Evolutionary conservation across 1,140 invertebrate genomes (phyloP).

Genomic region (Mesaphorura yosii): DNA sequence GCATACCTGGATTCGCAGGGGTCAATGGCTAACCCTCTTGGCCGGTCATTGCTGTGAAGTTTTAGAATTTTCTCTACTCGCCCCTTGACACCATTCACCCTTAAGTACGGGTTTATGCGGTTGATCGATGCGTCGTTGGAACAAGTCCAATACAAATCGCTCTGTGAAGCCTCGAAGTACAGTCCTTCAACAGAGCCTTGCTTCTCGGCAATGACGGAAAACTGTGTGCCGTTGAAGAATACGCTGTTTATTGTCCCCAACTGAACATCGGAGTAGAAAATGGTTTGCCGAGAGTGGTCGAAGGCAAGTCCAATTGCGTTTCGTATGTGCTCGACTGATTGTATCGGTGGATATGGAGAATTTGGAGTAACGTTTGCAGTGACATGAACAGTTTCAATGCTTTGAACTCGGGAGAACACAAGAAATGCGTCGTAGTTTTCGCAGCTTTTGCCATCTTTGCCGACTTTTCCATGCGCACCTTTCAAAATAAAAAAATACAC

Average conservation of each 20-base stretch:
- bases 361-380: constrained; percentile 57
- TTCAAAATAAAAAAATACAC: too few species aligned
- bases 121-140: constrained; percentile 64
- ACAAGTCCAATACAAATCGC: constrained; percentile 59
- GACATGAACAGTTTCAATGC: constrained; percentile 64
- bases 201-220: constrained; percentile 51
- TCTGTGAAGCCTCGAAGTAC: constrained; percentile 27
- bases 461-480: constrained; percentile 57
- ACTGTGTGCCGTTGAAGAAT: constrained; percentile 64
- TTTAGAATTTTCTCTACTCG: constrained; percentile 52
- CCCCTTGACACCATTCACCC: constrained; percentile 31
- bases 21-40: constrained; percentile 68
- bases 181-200: constrained; percentile 31
- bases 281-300: constrained; percentile 53
- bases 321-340: constrained; percentile 55
- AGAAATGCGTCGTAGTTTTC: constrained; percentile 59
- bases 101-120: constrained; percentile 42
- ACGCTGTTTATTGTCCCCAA: constrained; percentile 67
- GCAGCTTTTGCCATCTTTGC: constrained; percentile 50
- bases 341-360: constrained; percentile 60
- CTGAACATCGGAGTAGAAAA: constrained; percentile 83
- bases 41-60: constrained; percentile 57
- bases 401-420: constrained; percentile 58
- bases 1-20: constrained; percentile 51
- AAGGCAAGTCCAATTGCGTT: constrained; percentile 75